Percentiles rank a stretch among this genome's conserved stretches.
Conservation (phyloP, 2,888 invertebrate genomes). For the Eupithecia abbreviata region DNA sequence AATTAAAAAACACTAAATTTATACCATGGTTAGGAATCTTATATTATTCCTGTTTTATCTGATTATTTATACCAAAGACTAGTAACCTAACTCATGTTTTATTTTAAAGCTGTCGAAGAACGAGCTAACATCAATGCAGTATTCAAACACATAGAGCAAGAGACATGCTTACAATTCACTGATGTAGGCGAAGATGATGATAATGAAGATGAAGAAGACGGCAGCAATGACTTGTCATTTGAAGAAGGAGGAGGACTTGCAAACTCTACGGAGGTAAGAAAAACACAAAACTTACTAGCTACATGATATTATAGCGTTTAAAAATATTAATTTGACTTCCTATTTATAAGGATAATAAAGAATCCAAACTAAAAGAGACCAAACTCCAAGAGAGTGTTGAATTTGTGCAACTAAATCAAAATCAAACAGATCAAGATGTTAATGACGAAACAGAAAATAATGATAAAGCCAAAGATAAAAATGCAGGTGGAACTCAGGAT, state of each 20-base stretch:
- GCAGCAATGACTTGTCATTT: not conserved
- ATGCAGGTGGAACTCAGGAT: not conserved
- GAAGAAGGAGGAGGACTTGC: not conserved
- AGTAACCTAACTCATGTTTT: not conserved
- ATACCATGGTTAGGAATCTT: no score
- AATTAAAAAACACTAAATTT: no score
- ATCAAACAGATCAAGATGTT: not conserved
- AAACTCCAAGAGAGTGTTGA: not conserved
- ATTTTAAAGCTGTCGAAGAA: conserved; percentile 68
- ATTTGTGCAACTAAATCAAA: not conserved
- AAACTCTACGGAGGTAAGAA: not conserved
- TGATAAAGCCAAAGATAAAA: not conserved
- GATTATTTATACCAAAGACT: not conserved
- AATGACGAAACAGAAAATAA: not conserved
- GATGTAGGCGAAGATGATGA: conserved; percentile 43
- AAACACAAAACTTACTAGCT: not conserved
- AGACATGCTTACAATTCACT: conserved; percentile 70
- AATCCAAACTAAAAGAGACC: not conserved
- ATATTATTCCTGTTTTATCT: not conserved
- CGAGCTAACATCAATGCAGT: conserved; percentile 70
- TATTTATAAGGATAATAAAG: not conserved
- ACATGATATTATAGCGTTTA: not conserved
- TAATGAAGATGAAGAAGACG: conserved; percentile 5
- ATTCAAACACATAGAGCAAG: conserved; percentile 70
- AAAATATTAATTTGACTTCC: not conserved